Percentiles rank a stretch among this genome's conserved stretches.
phyloP scores from a whole-genome alignment of 2,113 vertebrate species.

The Toxotes chatareus region DNA sequence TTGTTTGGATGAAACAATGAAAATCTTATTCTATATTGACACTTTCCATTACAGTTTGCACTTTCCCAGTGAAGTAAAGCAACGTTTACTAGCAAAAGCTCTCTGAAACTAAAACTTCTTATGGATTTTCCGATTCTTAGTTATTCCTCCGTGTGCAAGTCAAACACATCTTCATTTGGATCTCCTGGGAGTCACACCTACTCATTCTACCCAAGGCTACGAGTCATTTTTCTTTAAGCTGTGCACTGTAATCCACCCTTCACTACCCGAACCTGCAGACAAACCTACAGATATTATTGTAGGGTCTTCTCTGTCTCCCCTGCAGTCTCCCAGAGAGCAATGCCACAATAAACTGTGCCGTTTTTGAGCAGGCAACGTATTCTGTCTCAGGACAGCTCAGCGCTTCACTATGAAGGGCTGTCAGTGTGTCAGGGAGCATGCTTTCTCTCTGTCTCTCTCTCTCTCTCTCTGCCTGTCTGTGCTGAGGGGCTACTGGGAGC shows the following conservation, averaged over 20 bases:
- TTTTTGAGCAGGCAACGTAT: conserved; percentile 54
- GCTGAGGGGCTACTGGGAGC: conserved; percentile 23
- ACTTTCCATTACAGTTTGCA: conserved; percentile 27
- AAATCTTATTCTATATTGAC: conserved; percentile 43
- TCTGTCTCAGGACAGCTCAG: conserved; percentile 67
- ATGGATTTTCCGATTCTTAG: conserved; percentile 65
- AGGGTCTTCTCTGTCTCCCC: conserved; percentile 47
- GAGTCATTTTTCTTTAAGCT: conserved; percentile 61
- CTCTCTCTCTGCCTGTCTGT: conserved; percentile 7
- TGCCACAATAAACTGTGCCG: conserved; percentile 60
- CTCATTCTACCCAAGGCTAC: conserved; percentile 66
- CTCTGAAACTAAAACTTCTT: conserved; percentile 64
- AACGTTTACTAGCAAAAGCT: conserved; percentile 21
- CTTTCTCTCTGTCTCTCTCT: conserved; percentile 23
- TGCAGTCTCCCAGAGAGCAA: conserved; percentile 52
- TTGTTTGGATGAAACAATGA: conserved; percentile 54
- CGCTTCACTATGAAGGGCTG: conserved; percentile 64
- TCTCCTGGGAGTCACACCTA: conserved; percentile 62
- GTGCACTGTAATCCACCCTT: conserved; percentile 61
- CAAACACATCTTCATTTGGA: conserved; percentile 60
- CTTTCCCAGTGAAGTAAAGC: conserved; percentile 38
- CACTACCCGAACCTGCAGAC: conserved; percentile 42
- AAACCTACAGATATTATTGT: conserved; percentile 54
- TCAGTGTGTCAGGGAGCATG: conserved; percentile 60
- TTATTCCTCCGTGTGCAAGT: conserved; percentile 66